These are phyloP conservation scores for Melieria crassipennis DNA, from an alignment of 2,888 invertebrate genomes.

Conservation along the genomic window DNA sequence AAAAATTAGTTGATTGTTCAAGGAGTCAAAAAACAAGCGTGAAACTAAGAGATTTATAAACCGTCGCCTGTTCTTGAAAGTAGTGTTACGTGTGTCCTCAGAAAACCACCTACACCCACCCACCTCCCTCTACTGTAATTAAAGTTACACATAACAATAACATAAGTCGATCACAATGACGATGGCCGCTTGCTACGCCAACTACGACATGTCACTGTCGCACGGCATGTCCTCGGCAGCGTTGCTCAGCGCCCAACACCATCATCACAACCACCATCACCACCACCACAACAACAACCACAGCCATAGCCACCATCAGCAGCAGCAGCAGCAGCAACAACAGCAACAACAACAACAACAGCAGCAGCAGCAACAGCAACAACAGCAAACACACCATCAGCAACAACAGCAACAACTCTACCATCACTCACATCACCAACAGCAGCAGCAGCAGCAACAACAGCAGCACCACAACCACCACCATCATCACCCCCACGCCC, in stretches of 20 bases:
- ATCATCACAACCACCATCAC: constrained; percentile 48
- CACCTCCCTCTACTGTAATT: too few relatives aligned
- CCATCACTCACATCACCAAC: constrained; percentile 49
- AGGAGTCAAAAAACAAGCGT: too few relatives aligned
- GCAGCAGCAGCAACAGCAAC: constrained; percentile 37
- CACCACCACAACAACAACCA: constrained; percentile 47
- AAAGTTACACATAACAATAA: constrained; percentile 17
- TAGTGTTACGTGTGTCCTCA: too few relatives aligned
- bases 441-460: constrained; percentile 46
- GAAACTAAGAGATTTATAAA: too few relatives aligned
- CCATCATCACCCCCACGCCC: constrained; percentile 42
- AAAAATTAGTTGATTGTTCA: too few relatives aligned
- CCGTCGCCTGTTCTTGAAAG: too few relatives aligned
- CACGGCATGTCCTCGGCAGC: constrained; percentile 57
- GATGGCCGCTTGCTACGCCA: constrained; percentile 66
- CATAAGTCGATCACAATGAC: constrained; percentile 52
- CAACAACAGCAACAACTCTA: constrained; percentile 47
- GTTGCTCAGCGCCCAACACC: constrained; percentile 46
- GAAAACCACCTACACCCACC: too few relatives aligned
- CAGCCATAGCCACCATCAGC: constrained; percentile 42
- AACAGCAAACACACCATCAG: constrained; percentile 40
- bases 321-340: constrained; percentile 48
- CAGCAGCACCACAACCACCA: constrained; percentile 45
- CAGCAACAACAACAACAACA: constrained; percentile 39
- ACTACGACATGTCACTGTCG: constrained; percentile 64